Percentiles rank a stretch among this genome's conserved stretches.
phyloP scores from a whole-genome alignment of 1,140 invertebrate genomes.

The Drosophila mayri region DNA sequence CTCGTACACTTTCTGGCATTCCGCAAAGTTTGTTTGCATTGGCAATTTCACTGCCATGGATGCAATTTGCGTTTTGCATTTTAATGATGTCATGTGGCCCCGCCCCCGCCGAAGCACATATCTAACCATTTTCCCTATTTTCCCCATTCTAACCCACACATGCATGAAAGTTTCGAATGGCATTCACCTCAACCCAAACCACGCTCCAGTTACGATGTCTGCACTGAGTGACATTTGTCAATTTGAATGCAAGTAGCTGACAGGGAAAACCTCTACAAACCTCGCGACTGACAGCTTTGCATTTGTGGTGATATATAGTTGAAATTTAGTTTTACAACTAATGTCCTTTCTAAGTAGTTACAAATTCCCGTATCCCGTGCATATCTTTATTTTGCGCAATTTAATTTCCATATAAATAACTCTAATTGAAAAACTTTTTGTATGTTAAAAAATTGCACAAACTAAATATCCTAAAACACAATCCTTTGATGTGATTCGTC shows the following conservation, averaged over 20 bases:
- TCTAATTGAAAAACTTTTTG: conserved; percentile 58
- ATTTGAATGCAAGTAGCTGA: conserved; percentile 49
- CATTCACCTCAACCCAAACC: conserved; percentile 37
- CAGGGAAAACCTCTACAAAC: conserved; percentile 18
- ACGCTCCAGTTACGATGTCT: conserved; percentile 34
- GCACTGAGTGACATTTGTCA: conserved; percentile 64
- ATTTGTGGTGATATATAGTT: conserved; percentile 44
- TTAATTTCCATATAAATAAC: conserved; percentile 36
- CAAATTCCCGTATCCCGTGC: conserved; percentile 2
- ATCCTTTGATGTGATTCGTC: conserved; percentile 34
- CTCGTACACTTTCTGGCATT: conserved; percentile 14
- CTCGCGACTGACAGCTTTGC: conserved; percentile 23
- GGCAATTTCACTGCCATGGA: conserved; percentile 48
- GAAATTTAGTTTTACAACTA: conserved; percentile 36
- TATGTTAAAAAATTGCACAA: conserved; percentile 7
- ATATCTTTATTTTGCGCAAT: conserved; percentile 12
- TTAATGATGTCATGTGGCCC: conserved; percentile 46
- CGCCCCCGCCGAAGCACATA: conserved; percentile 1
- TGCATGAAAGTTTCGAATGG: conserved; percentile 28
- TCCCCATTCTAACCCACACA: neutral
- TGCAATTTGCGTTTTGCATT: conserved; percentile 58
- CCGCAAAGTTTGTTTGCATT: conserved; percentile 40
- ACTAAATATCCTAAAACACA: conserved; percentile 3
- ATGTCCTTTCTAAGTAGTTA: conserved; percentile 9
- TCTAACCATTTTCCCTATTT: neutral